A percentile compares a stretch with the other conserved stretches of the same genome.
phyloP scores from a whole-genome alignment of 2,797 vertebrate species.

The Tokudaia muenninki region DNA sequence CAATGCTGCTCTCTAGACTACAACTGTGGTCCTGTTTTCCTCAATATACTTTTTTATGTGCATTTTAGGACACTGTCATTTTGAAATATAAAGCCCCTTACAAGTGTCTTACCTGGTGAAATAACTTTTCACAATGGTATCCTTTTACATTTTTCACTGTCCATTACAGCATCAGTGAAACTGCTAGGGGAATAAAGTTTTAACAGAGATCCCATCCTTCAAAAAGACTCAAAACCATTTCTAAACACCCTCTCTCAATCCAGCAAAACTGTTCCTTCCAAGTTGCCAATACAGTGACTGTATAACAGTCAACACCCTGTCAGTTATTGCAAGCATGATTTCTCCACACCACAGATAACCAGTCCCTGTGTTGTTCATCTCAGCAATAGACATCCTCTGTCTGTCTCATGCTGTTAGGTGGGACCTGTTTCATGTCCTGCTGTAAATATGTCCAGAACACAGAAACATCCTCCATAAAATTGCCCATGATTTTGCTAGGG shows the following conservation, averaged over 20 bases:
- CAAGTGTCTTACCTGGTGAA: conserved; percentile 77
- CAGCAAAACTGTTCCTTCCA: neutral
- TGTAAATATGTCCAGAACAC: neutral
- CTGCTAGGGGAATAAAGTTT: conserved; percentile 68
- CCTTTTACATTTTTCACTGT: conserved; percentile 65
- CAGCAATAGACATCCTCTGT: neutral
- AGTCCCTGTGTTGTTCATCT: neutral
- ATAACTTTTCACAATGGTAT: conserved; percentile 79
- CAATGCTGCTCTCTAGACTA: conserved; percentile 48
- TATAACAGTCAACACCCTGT: neutral
- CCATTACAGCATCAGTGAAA: conserved; percentile 74
- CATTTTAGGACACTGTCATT: conserved; percentile 77
- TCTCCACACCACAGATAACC: neutral
- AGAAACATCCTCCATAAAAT: neutral
- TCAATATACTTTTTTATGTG: conserved; percentile 75
- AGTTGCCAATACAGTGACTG: neutral
- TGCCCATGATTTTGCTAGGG: neutral
- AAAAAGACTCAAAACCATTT: conserved; percentile 38
- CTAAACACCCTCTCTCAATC: neutral
- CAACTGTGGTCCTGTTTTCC: conserved; percentile 61
- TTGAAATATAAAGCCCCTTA: conserved; percentile 81
- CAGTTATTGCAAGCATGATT: neutral
- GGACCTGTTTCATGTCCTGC: neutral
- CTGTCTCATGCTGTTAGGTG: neutral
- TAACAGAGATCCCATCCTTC: conserved; percentile 39